Conservation (phyloP, 2,113 vertebrate genomes). For the Mola mola region DNA sequence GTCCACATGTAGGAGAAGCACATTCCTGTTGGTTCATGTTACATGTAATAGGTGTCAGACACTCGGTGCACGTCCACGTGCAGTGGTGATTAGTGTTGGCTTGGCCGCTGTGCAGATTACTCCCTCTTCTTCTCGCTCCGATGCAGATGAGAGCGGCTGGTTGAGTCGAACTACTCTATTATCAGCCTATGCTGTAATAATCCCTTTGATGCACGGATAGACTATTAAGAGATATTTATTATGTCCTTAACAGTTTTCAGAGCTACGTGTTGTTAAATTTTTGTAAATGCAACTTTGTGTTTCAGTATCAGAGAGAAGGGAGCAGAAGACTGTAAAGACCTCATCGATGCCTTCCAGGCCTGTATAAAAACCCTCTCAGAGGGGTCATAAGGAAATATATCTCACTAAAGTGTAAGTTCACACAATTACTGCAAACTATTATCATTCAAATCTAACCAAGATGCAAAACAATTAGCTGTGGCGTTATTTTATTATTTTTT, state of each 20-base stretch:
- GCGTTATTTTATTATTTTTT: background rate
- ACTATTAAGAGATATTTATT: constrained; percentile 10
- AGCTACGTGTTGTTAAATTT: background rate
- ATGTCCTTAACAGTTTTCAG: background rate
- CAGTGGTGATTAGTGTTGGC: constrained; percentile 49
- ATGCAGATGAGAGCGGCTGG: constrained; percentile 35
- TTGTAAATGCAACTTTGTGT: constrained; percentile 31
- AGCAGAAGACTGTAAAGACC: constrained; percentile 71
- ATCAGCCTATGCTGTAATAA: constrained; percentile 26
- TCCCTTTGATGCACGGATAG: constrained; percentile 18
- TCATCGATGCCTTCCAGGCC: constrained; percentile 79
- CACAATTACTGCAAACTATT: constrained; percentile 1
- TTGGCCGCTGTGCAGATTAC: constrained; percentile 46
- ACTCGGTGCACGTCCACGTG: constrained; percentile 43
- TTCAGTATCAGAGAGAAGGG: constrained; percentile 75
- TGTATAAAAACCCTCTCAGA: constrained; percentile 77
- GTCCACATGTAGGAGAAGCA: constrained; percentile 15
- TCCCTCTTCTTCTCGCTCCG: constrained; percentile 26
- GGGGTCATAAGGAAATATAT: constrained; percentile 56
- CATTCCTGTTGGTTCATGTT: constrained; percentile 58
- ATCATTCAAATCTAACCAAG: background rate
- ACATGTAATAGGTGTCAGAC: constrained; percentile 30
- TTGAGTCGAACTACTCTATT: constrained; percentile 23
- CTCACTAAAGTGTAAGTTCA: constrained; percentile 40
- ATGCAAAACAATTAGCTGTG: background rate